A percentile compares a stretch with the other conserved stretches of the same genome.
Conservation (phyloP, 2,888 invertebrate species). For the Orchestes rusci region DNA sequence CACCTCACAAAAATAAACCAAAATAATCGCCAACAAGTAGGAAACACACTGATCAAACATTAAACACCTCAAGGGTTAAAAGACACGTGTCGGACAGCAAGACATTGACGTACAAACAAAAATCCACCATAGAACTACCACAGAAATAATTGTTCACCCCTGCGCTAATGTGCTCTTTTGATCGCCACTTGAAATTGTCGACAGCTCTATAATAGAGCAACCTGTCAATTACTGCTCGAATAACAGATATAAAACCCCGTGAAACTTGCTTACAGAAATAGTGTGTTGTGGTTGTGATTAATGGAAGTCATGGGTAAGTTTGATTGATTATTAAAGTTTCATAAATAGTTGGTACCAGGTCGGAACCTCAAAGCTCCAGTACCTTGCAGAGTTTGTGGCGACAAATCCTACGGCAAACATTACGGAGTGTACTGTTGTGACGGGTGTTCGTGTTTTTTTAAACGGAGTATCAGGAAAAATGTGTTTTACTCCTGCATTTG, state of each 20-base stretch:
- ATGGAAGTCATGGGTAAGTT: slow-evolving; percentile 3
- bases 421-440: slow-evolving; percentile 82
- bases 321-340: slow-evolving; percentile 5
- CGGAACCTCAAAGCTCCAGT: slow-evolving; percentile 57
- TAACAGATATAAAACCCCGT: slow-evolving; percentile 28
- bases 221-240: slow-evolving; percentile 32
- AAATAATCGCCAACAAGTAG: too few species aligned
- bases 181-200: slow-evolving; percentile 14
- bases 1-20: too few species aligned
- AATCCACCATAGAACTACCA: too few species aligned
- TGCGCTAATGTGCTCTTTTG: slow-evolving; percentile 10
- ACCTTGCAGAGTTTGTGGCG: slow-evolving; percentile 72
- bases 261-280: neutral
- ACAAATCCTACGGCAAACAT: slow-evolving; percentile 76
- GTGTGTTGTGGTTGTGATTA: neutral
- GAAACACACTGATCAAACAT: too few species aligned
- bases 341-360: slow-evolving; percentile 29
- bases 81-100: too few species aligned
- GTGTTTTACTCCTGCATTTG: slow-evolving; percentile 72
- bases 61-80: too few species aligned
- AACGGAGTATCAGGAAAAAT: slow-evolving; percentile 68
- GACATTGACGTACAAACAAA: too few species aligned
- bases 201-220: slow-evolving; percentile 25
- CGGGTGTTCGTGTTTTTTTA: slow-evolving; percentile 87
- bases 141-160: too few species aligned